These are phyloP conservation scores for Brachypalpus laphriformis DNA, from an alignment of 2,888 invertebrate species.

Conservation along the genomic window DNA sequence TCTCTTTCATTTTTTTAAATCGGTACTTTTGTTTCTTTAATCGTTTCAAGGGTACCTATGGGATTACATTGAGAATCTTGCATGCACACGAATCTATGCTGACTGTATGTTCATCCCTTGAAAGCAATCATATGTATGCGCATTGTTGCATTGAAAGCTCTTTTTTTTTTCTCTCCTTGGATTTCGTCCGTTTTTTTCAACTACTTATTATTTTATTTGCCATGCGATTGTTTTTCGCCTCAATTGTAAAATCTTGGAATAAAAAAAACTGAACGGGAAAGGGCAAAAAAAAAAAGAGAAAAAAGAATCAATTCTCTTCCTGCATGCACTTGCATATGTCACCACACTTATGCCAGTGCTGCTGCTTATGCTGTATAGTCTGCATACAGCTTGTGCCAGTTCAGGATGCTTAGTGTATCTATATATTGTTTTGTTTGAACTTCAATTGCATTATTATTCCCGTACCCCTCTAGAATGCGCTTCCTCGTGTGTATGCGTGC, in stretches of 20 bases:
- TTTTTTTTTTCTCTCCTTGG: constrained; percentile 16
- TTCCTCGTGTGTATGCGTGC: constrained; percentile 17
- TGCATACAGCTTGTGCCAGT: constrained; percentile 52
- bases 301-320: constrained; percentile 59
- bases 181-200: constrained; percentile 22
- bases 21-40: constrained; percentile 35
- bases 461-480: constrained; percentile 12
- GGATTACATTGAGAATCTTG: constrained; percentile 46
- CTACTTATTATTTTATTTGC: constrained; percentile 69
- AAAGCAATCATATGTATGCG: constrained; percentile 54
- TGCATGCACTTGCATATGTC: constrained; percentile 72
- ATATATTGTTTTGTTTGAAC: constrained; percentile 71
- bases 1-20: constrained; percentile 7
- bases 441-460: constrained; percentile 71
- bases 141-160: constrained; percentile 55
- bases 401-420: constrained; percentile 62
- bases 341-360: constrained; percentile 57
- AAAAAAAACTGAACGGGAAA: constrained; percentile 9
- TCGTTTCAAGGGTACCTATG: constrained; percentile 57
- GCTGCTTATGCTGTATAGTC: constrained; percentile 3
- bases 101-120: constrained; percentile 54
- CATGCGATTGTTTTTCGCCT: constrained; percentile 67
- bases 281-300: not conserved
- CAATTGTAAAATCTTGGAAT: constrained; percentile 64
- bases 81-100: constrained; percentile 26